phyloP scores from a whole-genome alignment of 1,140 invertebrate genomes.

The Papilio glaucus region DNA sequence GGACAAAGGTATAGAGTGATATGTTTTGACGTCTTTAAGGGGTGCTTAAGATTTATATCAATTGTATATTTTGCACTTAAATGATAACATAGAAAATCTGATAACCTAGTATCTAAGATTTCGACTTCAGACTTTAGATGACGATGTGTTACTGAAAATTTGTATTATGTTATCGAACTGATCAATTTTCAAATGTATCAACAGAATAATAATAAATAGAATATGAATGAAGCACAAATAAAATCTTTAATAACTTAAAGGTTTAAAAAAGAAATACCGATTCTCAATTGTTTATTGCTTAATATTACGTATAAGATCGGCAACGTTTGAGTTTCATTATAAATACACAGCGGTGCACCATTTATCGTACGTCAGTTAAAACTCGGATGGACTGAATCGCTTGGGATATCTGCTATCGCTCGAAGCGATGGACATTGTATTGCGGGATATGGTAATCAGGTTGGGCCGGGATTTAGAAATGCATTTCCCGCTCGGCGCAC shows the following conservation, averaged over 20 bases:
- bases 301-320: slow-evolving; percentile 4
- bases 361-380: slow-evolving; percentile 22
- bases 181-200: too few relatives aligned
- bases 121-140: background rate
- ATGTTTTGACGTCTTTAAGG: slow-evolving; percentile 1
- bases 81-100: slow-evolving; percentile 1
- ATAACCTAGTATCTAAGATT: slow-evolving; percentile 4
- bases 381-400: slow-evolving; percentile 24
- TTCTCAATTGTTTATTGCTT: background rate
- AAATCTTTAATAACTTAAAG: too few relatives aligned
- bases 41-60: slow-evolving; percentile 14
- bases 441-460: slow-evolving; percentile 36
- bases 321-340: background rate
- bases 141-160: too few relatives aligned
- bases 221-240: too few relatives aligned
- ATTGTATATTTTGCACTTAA: background rate
- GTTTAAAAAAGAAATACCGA: too few relatives aligned
- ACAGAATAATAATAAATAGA: too few relatives aligned
- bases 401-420: slow-evolving; percentile 25
- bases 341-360: slow-evolving; percentile 11
- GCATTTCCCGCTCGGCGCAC: slow-evolving; percentile 26
- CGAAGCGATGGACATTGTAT: slow-evolving; percentile 20
- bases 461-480: slow-evolving; percentile 25
- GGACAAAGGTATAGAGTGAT: background rate
- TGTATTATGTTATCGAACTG: too few relatives aligned